Base-by-base conservation (phyloP, 2,113 vertebrate genomes). In the Acanthochromis polyacanthus region DNA sequence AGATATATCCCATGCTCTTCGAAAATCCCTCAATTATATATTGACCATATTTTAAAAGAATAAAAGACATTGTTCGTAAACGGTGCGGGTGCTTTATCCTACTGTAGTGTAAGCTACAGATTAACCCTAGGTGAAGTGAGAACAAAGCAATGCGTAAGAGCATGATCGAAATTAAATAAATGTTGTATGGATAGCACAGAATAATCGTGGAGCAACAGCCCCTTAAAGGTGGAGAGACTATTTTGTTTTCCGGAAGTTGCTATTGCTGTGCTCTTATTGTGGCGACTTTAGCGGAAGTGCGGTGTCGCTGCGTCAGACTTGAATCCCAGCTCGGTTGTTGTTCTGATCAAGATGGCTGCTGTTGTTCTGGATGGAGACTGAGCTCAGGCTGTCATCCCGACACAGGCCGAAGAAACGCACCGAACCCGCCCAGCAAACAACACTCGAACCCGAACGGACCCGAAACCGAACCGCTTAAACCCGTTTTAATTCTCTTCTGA, bases 331-430 rank as follows among this genome's bases (percentile, higher is more conserved):
- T 23, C 61, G 53, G 25, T 56, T 59, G 73, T 69, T 70, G 59
- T 75, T 73, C 83, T 28, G 30, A 73, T 64, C 83, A 90, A 92
- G 79, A 92, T 92, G 91, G 90, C 88, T 23, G 81, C 88, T 74
- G 85, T 38, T 76, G 85, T 73, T 14, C 4, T 52, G 83, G 91
- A 87, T 78, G 85, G 63, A 75, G 60, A 82, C 1, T 88, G 71
- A 80, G 12, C 38, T 0, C 22, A 1, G 32, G 28, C 71, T 53
- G 62, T 65, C 84, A 60, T 59, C 75, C 32, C 22, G 66, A 56
- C 59, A 28, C 64, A 77, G 80, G 73, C 73, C 82, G 74, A 78
- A 2, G 30, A 67, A 5, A 45, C 72, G 50, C 7, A 30, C 46
- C 10, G 1, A 4, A 76, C 38, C 16, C 68, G 25, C 65, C 2